These are phyloP conservation scores for Crax fasciolata DNA, from an alignment of 2,797 vertebrate genomes.

Conservation along the genomic window DNA sequence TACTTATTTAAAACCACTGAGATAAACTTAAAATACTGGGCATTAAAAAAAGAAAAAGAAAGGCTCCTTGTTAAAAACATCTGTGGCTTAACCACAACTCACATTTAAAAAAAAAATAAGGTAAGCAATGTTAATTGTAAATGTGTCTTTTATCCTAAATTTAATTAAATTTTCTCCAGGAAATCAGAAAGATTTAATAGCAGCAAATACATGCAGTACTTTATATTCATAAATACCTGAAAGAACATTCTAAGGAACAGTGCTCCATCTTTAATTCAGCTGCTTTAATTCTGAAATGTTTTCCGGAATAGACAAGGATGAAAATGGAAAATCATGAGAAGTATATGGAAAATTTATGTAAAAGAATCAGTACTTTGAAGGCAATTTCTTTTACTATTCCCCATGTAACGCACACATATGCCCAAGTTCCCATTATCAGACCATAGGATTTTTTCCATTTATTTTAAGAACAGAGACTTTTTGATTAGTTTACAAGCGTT, in stretches of 20 bases:
- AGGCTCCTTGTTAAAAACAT: not conserved
- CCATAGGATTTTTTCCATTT: no score
- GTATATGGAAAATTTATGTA: not conserved
- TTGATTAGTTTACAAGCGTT: not conserved
- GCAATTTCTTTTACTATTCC: not conserved
- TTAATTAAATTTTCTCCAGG: not conserved
- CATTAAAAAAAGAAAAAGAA: not conserved
- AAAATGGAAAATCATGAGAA: not conserved
- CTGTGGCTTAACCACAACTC: not conserved
- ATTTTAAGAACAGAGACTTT: not conserved
- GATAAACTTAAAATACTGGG: not conserved
- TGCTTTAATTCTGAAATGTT: not conserved
- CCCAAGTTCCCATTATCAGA: not conserved
- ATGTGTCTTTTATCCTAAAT: fast-evolving
- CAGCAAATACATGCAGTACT: not conserved
- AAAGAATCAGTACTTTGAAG: not conserved
- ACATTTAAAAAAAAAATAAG: not conserved
- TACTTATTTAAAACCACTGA: not conserved
- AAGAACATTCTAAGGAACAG: not conserved
- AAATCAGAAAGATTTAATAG: slow-evolving; percentile 4
- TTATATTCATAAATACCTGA: not conserved
- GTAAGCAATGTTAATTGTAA: not conserved
- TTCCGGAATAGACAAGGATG: not conserved
- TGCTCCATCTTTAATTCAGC: not conserved
- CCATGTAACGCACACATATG: fast-evolving